phyloP scores from a whole-genome alignment of 2,888 invertebrate species.

The Prosapia bicincta region DNA sequence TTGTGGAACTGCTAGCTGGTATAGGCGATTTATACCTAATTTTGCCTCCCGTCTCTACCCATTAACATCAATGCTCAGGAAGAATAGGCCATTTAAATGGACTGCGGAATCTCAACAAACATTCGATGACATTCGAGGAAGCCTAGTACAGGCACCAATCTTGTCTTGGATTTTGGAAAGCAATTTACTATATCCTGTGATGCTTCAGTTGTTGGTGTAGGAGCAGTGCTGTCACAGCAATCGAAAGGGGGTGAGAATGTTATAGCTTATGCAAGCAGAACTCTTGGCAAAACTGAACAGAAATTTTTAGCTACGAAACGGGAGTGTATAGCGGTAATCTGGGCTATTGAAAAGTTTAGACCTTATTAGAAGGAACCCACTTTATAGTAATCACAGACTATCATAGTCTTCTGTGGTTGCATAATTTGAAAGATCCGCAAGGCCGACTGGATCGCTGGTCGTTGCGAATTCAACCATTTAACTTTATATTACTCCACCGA shows the following conservation, averaged over 20 bases:
- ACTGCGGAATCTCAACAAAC: neutral
- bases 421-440: constrained; percentile 31
- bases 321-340: constrained; percentile 39
- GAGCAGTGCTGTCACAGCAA: constrained; percentile 34
- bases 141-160: constrained; percentile 23
- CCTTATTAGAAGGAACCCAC: constrained; percentile 37
- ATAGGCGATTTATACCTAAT: neutral
- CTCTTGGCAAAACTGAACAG: constrained; percentile 31
- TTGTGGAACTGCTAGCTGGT: neutral
- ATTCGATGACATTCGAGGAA: neutral
- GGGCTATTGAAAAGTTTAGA: constrained; percentile 36
- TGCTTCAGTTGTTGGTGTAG: constrained; percentile 27
- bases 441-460: constrained; percentile 35
- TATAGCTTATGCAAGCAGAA: constrained; percentile 37
- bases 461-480: constrained; percentile 26
- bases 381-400: constrained; percentile 14
- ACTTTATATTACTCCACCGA: neutral
- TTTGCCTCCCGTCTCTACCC: neutral
- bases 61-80: neutral
- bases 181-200: constrained; percentile 31
- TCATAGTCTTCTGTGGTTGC: constrained; percentile 33
- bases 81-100: neutral
- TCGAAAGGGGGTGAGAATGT: constrained; percentile 32
- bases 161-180: constrained; percentile 28
- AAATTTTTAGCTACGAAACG: constrained; percentile 36